A percentile compares a stretch with the other conserved stretches of the same genome.
These are phyloP conservation scores for Anisognathus igniventris DNA, from an alignment of 2,797 vertebrate species.

Conservation along the genomic window DNA sequence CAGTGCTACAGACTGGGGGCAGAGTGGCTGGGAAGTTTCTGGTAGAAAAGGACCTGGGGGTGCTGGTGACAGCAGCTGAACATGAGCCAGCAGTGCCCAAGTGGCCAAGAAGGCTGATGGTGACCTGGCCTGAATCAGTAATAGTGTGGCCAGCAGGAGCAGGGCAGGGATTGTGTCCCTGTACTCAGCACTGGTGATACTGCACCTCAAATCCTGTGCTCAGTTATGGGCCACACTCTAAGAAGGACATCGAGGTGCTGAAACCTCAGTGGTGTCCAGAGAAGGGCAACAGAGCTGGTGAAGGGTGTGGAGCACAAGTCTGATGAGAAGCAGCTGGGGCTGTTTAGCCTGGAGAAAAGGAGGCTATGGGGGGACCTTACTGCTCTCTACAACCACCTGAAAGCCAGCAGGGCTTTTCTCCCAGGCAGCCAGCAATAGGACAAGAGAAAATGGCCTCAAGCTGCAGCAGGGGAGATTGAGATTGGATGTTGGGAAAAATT, in stretches of 20 bases:
- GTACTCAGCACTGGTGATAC: accelerated
- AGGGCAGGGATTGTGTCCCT: neutral
- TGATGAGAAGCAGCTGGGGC: neutral
- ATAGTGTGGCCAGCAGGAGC: neutral
- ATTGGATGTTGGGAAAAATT: neutral
- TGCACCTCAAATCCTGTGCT: accelerated
- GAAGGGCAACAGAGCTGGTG: accelerated
- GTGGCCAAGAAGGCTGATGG: neutral
- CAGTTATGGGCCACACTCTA: neutral
- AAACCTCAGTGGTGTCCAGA: neutral
- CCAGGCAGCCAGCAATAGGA: neutral
- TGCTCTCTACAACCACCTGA: neutral
- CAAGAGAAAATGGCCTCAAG: neutral
- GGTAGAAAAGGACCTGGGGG: neutral
- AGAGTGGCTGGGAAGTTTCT: neutral
- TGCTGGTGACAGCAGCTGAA: neutral
- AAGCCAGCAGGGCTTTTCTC: neutral
- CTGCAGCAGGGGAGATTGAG: neutral
- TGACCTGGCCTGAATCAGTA: accelerated
- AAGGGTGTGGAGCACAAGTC: neutral
- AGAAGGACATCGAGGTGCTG: neutral
- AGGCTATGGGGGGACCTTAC: neutral
- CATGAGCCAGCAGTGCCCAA: accelerated
- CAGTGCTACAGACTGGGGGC: neutral
- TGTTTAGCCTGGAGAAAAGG: neutral